These are phyloP conservation scores for Protomyctophum bolini DNA, from an alignment of 2,113 vertebrate genomes.

Conservation along the genomic window DNA sequence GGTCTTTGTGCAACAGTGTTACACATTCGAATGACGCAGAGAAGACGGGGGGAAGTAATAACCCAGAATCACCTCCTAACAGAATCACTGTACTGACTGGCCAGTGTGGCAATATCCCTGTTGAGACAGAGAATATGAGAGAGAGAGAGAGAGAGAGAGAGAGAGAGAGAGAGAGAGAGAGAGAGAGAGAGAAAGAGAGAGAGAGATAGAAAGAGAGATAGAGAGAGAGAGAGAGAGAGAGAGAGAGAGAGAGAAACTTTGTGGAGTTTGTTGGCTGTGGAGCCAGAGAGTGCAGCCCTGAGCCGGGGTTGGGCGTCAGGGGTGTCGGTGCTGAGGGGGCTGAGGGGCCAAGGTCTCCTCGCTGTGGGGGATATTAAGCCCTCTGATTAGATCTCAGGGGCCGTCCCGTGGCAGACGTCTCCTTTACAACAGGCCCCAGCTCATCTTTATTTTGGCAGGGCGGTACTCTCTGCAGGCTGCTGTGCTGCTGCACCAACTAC, in stretches of 20 bases:
- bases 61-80: slow-evolving; percentile 72
- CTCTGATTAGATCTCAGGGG: slow-evolving; percentile 82
- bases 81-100: slow-evolving; percentile 71
- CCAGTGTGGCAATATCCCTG: slow-evolving; percentile 64
- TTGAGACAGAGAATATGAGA: slow-evolving; percentile 46
- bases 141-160: background rate
- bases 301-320: slow-evolving; percentile 69
- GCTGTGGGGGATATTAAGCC: slow-evolving; percentile 80
- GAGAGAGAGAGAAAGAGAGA: slow-evolving; percentile 1
- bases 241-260: slow-evolving; percentile 51
- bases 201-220: slow-evolving; percentile 20
- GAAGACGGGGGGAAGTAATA: slow-evolving; percentile 48
- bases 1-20: no score
- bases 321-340: slow-evolving; percentile 64
- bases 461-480: slow-evolving; percentile 78
- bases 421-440: slow-evolving; percentile 76
- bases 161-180: slow-evolving; percentile 22
- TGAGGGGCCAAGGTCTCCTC: slow-evolving; percentile 77
- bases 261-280: slow-evolving; percentile 69
- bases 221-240: slow-evolving; percentile 23
- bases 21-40: no score
- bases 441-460: slow-evolving; percentile 81
- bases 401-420: slow-evolving; percentile 74
- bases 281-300: slow-evolving; percentile 61
- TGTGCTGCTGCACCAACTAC: slow-evolving; percentile 71